A percentile compares a stretch with the other conserved stretches of the same genome.
These are phyloP conservation scores for Pitangus sulphuratus DNA, from an alignment of 2,797 vertebrate species.

Conservation along the genomic window DNA sequence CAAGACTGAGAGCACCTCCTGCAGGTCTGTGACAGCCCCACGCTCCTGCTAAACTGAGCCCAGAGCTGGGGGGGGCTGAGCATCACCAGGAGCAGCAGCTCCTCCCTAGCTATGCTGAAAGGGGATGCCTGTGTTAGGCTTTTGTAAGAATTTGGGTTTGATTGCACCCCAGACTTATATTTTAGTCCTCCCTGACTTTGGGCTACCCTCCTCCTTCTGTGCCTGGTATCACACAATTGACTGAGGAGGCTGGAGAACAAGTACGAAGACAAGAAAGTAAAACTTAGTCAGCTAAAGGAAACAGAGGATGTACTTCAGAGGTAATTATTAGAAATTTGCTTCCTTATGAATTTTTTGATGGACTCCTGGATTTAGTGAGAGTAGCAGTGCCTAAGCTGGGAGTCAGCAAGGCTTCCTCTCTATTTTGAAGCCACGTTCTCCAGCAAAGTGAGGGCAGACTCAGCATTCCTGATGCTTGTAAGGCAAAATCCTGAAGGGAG, in stretches of 20 bases:
- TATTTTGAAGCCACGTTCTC: not conserved
- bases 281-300: not conserved
- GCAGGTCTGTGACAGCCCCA: not conserved
- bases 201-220: not conserved
- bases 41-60: not conserved
- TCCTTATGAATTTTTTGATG: not conserved
- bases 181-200: not conserved
- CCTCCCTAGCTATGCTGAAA: not conserved
- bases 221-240: not conserved
- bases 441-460: not conserved
- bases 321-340: not conserved
- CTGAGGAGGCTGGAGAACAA: not conserved
- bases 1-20: conserved; percentile 34
- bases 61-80: not conserved
- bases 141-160: not conserved
- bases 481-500: not conserved
- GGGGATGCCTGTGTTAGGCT: not conserved
- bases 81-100: not conserved
- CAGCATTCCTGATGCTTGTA: not conserved
- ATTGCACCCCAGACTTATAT: not conserved
- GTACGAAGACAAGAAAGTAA: not conserved
- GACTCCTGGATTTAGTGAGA: not conserved
- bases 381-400: not conserved
- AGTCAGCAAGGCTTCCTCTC: not conserved
- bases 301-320: not conserved